Evolutionary conservation across 1,140 invertebrate species (phyloP).

Genomic region (Carposina sasakii): DNA sequence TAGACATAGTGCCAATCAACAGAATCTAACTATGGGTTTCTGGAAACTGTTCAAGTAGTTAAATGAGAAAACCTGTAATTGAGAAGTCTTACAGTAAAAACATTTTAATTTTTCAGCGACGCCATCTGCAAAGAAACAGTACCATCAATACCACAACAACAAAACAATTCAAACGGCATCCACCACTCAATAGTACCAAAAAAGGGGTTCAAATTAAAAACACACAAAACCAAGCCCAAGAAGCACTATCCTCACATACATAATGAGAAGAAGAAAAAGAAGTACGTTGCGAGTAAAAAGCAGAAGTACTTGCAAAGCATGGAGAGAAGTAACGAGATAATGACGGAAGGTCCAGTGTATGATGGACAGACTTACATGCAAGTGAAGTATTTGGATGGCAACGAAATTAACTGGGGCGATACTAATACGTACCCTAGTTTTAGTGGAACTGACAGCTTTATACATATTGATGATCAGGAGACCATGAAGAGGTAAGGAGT

Average conservation of each 20-base stretch:
- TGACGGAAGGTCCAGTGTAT: conserved; percentile 39
- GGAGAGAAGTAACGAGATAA: conserved; percentile 33
- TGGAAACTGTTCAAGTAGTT: neutral
- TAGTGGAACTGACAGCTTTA: conserved; percentile 79
- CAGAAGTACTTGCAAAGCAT: conserved; percentile 28
- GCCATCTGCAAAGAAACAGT: conserved; percentile 42
- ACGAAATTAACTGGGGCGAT: conserved; percentile 61
- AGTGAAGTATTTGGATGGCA: conserved; percentile 51
- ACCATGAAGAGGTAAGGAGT: conserved; percentile 78
- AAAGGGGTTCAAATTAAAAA: conserved; percentile 53
- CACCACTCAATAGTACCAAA: conserved; percentile 58
- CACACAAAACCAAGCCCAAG: conserved; percentile 43
- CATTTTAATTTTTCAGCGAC: conserved; percentile 30
- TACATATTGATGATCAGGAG: conserved; percentile 85
- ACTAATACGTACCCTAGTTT: conserved; percentile 77
- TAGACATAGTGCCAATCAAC: too few relatives aligned
- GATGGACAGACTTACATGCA: conserved; percentile 61
- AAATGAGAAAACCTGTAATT: neutral
- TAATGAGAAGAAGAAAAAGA: conserved; percentile 49
- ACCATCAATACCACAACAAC: conserved; percentile 34
- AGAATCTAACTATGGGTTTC: too few relatives aligned
- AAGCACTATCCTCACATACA: conserved; percentile 35
- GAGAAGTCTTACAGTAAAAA: conserved; percentile 3
- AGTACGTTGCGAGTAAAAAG: conserved; percentile 43
- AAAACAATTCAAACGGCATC: conserved; percentile 41